Evolutionary conservation across 2,888 invertebrate species (phyloP), one percentile per base, ranked within the genome.

Genomic region (Plebejus anna): DNA sequence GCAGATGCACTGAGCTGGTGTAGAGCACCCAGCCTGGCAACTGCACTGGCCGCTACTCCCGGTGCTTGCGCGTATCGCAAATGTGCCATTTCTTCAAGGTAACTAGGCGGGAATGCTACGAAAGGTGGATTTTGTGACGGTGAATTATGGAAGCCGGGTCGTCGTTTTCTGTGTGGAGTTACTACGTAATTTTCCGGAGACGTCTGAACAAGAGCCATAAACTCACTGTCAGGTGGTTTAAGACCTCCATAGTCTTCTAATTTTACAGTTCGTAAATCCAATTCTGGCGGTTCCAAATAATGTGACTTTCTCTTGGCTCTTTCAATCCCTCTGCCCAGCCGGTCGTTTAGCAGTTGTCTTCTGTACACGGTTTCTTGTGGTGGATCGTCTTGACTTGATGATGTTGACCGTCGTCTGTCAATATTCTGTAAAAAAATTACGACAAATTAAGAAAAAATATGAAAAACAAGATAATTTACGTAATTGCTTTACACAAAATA

Each of bases 101-200:
- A 96, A 81, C 96, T 96, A 77, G 96, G 96, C 81, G 96, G 96
- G 86, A 97, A 97, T 78, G 97, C 97, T 80, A 97, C 97, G 85
- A 97, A 97, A 61, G 97, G 97, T 79, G 97, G 97, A 90, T 97
- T 97, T 86, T 97, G 97, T 80, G 97, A 96, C 32, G 97, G 97
- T 57, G 97, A 96, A 85, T 97, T 97, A 87, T 97, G 97, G 84
- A 98, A 98, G 75, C 97, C 97, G 0, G 97, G 97, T 86, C 97
- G 94, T 87, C 97, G 94, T 91, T 97, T 98, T 82, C 97, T 94
- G 91, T 97, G 97, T 13, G 97, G 97, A 55, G 97, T 97, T 36
- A 98, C 97, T 70, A 97, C 97, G 85, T 97, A 97, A 83, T 97
- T 97, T 87, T 97, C 97, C 0, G 97, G 97, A 77, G 97, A 96